Conservation (phyloP, 2,797 vertebrate genomes). For the Ceyx erithaca region DNA sequence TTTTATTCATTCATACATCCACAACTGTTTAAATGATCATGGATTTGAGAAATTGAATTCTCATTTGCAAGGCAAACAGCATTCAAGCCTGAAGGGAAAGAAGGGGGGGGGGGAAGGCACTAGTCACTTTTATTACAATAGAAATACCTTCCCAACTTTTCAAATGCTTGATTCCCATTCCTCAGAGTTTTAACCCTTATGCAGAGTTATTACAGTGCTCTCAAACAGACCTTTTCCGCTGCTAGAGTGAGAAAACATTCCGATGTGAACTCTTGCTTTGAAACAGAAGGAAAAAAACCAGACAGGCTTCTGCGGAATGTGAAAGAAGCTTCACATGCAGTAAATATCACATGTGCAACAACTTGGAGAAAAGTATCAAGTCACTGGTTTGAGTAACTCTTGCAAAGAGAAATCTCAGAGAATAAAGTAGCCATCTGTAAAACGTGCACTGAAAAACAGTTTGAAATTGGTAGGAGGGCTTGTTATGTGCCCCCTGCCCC, state of each 20-base stretch:
- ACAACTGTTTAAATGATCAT: background rate
- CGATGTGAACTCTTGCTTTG: conserved; percentile 17
- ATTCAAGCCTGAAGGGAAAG: background rate
- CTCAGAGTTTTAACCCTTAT: conserved; percentile 30
- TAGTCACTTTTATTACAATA: background rate
- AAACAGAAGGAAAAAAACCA: background rate
- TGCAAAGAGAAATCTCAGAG: background rate
- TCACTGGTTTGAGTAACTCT: background rate
- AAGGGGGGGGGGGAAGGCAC: no score
- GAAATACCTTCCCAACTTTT: background rate
- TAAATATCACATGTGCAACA: background rate
- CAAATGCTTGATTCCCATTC: background rate
- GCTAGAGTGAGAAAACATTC: background rate
- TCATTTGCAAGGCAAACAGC: background rate
- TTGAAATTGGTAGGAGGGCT: background rate
- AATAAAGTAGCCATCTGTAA: background rate
- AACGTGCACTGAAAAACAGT: background rate
- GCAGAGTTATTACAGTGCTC: conserved; percentile 57
- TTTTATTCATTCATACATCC: background rate
- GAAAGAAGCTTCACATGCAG: background rate
- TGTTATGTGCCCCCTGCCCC: background rate
- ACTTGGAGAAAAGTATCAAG: background rate
- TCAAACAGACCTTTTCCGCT: background rate
- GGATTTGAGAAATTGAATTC: background rate
- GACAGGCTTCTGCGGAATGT: background rate